These are phyloP conservation scores for Prochilodus magdalenae DNA, from an alignment of 2,113 vertebrate species.

Conservation along the genomic window DNA sequence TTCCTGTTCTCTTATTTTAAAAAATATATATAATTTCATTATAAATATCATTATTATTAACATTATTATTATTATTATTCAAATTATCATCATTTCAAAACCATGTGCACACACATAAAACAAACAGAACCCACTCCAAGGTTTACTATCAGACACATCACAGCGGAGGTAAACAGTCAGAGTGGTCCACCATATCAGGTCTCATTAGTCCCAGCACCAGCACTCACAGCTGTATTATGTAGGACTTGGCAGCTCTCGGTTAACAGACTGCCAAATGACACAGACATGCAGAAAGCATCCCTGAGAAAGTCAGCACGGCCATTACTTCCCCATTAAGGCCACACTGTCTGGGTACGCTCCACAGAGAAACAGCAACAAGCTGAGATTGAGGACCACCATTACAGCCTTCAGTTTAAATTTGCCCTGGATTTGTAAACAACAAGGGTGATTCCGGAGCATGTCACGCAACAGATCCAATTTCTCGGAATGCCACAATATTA, in stretches of 20 bases:
- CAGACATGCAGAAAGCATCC: not conserved
- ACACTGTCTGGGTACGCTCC: not conserved
- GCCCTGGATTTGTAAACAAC: not conserved
- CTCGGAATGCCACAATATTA: not conserved
- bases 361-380: conserved; percentile 6
- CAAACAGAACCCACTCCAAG: too few relatives aligned
- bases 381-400: not conserved
- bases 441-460: not conserved
- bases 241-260: not conserved
- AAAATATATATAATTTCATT: too few relatives aligned
- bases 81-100: too few relatives aligned
- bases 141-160: not conserved
- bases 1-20: too few relatives aligned
- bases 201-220: not conserved
- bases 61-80: too few relatives aligned
- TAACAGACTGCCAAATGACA: not conserved
- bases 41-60: too few relatives aligned
- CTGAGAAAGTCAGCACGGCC: not conserved
- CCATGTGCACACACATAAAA: too few relatives aligned
- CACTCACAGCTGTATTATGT: not conserved
- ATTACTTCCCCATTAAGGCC: not conserved
- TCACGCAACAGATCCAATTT: not conserved
- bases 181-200: not conserved
- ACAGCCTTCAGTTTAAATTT: not conserved
- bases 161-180: not conserved